Evolutionary conservation across 2,888 invertebrate genomes (phyloP).

Genomic region (Eumacrocentrus americanus): DNA sequence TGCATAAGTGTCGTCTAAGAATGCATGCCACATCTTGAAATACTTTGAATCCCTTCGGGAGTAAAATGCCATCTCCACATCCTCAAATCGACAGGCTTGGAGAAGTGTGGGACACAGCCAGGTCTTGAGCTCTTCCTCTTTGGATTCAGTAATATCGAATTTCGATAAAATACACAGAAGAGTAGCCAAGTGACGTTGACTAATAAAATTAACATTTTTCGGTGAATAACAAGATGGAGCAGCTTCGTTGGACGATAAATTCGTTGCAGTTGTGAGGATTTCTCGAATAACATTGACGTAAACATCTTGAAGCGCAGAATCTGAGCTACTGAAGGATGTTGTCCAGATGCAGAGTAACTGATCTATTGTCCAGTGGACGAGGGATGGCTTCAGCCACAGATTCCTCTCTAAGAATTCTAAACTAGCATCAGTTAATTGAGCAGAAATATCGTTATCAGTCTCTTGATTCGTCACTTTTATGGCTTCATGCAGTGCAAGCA

Average conservation of each 20-base stretch:
- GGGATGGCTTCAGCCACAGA: constrained; percentile 61
- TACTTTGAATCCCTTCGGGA: constrained; percentile 46
- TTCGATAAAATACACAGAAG: constrained; percentile 51
- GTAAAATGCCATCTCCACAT: constrained; percentile 49
- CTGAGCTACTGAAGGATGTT: constrained; percentile 36
- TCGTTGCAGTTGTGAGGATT: constrained; percentile 26
- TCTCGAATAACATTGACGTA: constrained; percentile 43
- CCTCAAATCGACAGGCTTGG: constrained; percentile 36
- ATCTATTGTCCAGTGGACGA: constrained; percentile 50
- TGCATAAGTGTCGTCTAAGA: constrained; percentile 42
- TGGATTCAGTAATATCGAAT: constrained; percentile 44
- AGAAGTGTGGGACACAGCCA: constrained; percentile 49
- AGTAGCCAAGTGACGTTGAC: constrained; percentile 31
- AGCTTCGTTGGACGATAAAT: neutral
- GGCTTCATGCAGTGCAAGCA: constrained; percentile 40
- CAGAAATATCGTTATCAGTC: constrained; percentile 53
- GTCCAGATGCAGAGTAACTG: constrained; percentile 48
- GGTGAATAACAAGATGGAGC: neutral
- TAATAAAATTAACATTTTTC: constrained; percentile 11
- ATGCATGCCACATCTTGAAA: constrained; percentile 47
- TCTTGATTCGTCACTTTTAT: constrained; percentile 30
- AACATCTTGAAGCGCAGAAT: constrained; percentile 46
- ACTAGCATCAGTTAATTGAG: constrained; percentile 57
- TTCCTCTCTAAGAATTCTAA: constrained; percentile 62
- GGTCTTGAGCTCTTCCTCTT: constrained; percentile 42